Evolutionary conservation across 1,140 invertebrate species (phyloP), one percentile per base, ranked within the genome.

Genomic region (Cydia strobilella): DNA sequence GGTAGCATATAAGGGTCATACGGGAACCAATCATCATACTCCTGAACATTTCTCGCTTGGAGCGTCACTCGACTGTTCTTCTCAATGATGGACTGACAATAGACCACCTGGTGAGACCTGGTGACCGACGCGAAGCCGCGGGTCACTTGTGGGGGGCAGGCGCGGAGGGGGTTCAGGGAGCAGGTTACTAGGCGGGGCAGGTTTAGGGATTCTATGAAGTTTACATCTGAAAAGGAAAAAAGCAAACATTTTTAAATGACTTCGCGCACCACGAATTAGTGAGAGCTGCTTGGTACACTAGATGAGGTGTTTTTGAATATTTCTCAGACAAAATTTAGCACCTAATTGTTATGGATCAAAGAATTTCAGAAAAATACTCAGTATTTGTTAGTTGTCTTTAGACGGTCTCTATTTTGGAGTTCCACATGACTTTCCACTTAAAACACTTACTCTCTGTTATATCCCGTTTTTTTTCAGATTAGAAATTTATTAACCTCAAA

Each of bases 1-100:
- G 90, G 88, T 45, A 93, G 82, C 10, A 79, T 88, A 74, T 93
- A 93, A 0, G 93, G 93, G 74, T 93, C 93, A 63, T 93, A 93
- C 0, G 93, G 93, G 76, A 93, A 93, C 93, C 93, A 93, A 35
- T 93, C 90, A 54, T 92, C 87, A 73, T 89, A 91, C 25, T 84
- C 80, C 18, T 81, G 45, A 0, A 74, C 54, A 0, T 71, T 42
- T 15, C 75, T 77, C 0, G 76, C 23, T 31, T 87, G 88, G 10
- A 98, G 84, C 27, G 94, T 94, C 18, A 94, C 95, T 51, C 97
- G 93, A 2, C 95, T 93, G 92, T 99, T 99, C 76, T 96, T 95
- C 83, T 99, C 97, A 48, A 99, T 96, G 63, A 99, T 94, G 0
- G 97, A 95, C 88, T 98, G 96, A 91, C 98, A 99, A 91, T 98